Evolutionary conservation across 2,888 invertebrate species (phyloP), one percentile per base, ranked within the genome.

Genomic region (Temnothorax ravouxi): DNA sequence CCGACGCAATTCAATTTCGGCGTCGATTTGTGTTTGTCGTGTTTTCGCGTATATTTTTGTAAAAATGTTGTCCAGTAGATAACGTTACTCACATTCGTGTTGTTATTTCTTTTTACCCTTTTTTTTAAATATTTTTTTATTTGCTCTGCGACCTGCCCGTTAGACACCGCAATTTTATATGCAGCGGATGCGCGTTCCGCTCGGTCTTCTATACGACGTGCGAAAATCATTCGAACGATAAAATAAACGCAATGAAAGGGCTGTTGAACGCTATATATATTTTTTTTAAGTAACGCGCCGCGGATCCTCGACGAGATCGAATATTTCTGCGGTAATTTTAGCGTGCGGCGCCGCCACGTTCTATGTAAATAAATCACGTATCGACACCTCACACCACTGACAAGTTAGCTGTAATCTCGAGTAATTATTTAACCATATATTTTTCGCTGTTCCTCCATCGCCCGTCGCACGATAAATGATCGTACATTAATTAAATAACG

Each of bases 11-110:
- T 80, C 79, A 80, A 80, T 80, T 80, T 71, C 59, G 71, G 59
- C 59, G 59, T 71, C 47, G 79, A 71, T 71, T 71, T 71, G 50
- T 80, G 59, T 80, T 80, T 69, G 79, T 80, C 79, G 47, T 80
- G 79, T 80, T 59, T 71, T 61, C 79, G 59, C 71, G 79, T 64
- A 38, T 71, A 71, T 71, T 80, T 80, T 80, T 80, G 50, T 80
- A 71, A 80, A 79, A 69, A 59, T 80, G 71, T 80, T 50, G 71
- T 61, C 79, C 50, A 80, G 79, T 80, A 69, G 79, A 80, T 80
- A 80, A 80, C 79, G 79, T 71, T 56, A 69, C 59, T 61, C 79
- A 59, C 67, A 67, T 77, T 77, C 54, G 44, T 47, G 79, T 69
- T 69, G 59, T 80, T 80, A 61, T 80, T 71, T 80, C 71, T 59